Evolutionary conservation across 2,113 vertebrate species (phyloP).

Genomic region (Brevimyrus niger): DNA sequence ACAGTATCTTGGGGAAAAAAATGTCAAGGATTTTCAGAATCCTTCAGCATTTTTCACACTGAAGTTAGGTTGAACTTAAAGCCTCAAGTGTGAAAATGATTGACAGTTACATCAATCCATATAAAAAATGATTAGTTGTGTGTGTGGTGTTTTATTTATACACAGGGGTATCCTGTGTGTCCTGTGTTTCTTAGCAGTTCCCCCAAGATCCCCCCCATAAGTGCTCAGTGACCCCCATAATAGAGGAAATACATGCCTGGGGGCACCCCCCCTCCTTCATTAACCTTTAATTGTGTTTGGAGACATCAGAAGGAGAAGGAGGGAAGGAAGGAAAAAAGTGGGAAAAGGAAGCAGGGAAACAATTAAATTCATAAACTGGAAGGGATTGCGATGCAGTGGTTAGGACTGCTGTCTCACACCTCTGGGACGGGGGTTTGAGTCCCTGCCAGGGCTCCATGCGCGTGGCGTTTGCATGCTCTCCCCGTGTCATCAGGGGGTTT

Average conservation of each 20-base stretch:
- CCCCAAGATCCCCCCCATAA: background rate
- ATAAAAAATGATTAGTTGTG: background rate
- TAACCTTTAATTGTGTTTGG: background rate
- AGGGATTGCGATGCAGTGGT: background rate
- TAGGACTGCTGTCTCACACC: background rate
- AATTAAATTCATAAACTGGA: background rate
- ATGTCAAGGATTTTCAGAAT: background rate
- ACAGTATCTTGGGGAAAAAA: background rate
- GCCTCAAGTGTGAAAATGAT: background rate
- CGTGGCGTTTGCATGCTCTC: background rate
- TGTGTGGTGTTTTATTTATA: background rate
- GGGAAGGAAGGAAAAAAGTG: background rate
- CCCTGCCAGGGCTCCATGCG: background rate
- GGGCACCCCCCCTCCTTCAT: background rate
- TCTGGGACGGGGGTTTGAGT: background rate
- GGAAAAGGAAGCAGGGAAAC: background rate
- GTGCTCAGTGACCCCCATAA: background rate
- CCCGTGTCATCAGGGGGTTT: background rate
- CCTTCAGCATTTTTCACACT: background rate
- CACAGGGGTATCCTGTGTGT: background rate
- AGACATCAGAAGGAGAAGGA: background rate
- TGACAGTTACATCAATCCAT: background rate
- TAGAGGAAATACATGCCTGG: background rate
- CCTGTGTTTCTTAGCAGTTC: background rate
- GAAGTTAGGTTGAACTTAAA: background rate